A percentile compares a stretch with the other conserved stretches of the same genome.
Evolutionary conservation across 2,797 vertebrate genomes (phyloP).

Genomic region (Somateria mollissima): DNA sequence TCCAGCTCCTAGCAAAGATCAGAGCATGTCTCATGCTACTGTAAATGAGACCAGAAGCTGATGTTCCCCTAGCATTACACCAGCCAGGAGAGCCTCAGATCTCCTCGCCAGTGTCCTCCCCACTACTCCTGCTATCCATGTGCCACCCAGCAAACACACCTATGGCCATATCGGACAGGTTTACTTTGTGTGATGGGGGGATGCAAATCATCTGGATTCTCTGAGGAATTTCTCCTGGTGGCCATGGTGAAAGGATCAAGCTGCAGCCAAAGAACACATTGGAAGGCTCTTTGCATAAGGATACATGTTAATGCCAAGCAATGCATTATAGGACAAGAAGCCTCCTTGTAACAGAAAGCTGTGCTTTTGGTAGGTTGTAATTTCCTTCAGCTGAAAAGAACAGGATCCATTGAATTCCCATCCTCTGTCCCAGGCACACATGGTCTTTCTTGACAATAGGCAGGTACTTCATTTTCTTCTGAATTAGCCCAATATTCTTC

Average conservation of each 20-base stretch:
- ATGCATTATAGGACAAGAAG: neutral
- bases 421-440: neutral
- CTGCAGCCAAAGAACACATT: neutral
- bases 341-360: neutral
- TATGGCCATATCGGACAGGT: neutral
- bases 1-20: neutral
- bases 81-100: neutral
- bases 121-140: fast-evolving
- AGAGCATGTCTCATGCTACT: neutral
- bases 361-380: neutral
- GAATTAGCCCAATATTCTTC: neutral
- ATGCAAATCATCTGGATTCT: neutral
- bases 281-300: neutral
- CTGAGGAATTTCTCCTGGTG: neutral
- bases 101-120: neutral
- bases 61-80: neutral
- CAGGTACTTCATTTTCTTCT: neutral
- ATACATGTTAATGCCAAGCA: neutral
- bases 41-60: neutral
- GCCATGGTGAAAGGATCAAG: neutral
- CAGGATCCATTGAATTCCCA: neutral
- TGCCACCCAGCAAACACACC: neutral
- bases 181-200: fast-evolving
- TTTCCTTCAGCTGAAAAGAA: neutral
- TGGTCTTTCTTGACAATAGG: neutral